Conservation (phyloP, 2,797 vertebrate genomes). For the Coreius guichenoti region DNA sequence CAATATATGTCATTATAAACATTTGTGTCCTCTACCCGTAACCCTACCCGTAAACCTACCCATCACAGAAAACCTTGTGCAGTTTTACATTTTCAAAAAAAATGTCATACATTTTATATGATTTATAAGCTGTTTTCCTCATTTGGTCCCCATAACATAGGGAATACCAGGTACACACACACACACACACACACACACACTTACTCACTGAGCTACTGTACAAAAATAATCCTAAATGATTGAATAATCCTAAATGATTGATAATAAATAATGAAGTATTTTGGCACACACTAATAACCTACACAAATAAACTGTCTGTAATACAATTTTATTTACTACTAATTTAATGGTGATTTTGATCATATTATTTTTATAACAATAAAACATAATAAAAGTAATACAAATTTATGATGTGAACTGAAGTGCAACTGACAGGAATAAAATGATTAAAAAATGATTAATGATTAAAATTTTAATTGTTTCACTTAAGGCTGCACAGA, state of each 20-base stretch:
- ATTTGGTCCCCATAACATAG: no score
- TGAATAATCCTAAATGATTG: not conserved
- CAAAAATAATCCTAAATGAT: not conserved
- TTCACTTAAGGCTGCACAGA: not conserved
- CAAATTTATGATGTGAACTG: not conserved
- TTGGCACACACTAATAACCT: not conserved
- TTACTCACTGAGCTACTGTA: no score
- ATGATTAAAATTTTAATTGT: not conserved
- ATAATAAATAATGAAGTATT: constrained; percentile 4
- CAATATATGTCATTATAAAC: no score
- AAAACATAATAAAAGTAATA: constrained; percentile 18
- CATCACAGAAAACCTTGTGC: no score
- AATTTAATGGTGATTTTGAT: not conserved
- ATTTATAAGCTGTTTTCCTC: no score
- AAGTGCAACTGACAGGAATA: not conserved
- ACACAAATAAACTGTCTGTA: constrained; percentile 11
- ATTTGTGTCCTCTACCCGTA: no score
- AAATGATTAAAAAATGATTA: not conserved
- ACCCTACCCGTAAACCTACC: no score
- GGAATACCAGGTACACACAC: not conserved
- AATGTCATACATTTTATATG: no score
- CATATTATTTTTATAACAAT: constrained; percentile 5
- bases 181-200: constrained; percentile 2
- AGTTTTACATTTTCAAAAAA: no score
- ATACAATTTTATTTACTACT: not conserved